Base-by-base conservation (phyloP, 2,797 vertebrate species). In the Tokudaia muenninki region DNA sequence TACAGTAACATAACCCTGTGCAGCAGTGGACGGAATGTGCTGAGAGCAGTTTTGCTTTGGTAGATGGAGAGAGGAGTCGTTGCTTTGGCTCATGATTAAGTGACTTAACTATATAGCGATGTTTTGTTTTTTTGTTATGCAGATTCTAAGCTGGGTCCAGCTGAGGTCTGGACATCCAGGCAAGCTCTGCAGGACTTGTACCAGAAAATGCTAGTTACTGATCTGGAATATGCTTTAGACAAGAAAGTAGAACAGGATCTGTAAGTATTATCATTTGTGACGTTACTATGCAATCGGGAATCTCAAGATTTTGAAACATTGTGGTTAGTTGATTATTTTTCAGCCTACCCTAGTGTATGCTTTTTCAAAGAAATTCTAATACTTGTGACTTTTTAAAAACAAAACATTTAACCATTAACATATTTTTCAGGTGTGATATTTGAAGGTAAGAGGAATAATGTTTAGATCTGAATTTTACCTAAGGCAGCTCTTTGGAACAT, bases 211-310 rank as follows among this genome's bases (percentile, higher is more conserved):
- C 99, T 99, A 97, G 99, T 99, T 96, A 99, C 99, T 0, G 99
- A 99, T 98, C 99, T 99, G 98, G 99, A 99, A 98, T 99, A 99
- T 22, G 99, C 99, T 97, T 98, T 99, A 99, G 99, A 99, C 99
- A 99, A 99, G 99, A 99, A 99, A 98, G 99, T 99, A 98, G 99
- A 99, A 98, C 99, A 99, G 97, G 99, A 99, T 98, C 99, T 99
- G 99, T 99, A 99, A 99, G 99, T 98, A 95, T 95, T 88, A 90
- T 75, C 78, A 4, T 90, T 92, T 78, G 97, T 8, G 75, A 37
- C 93, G 16, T 94, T n/a, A 83, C 50, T 92, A 70, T 94, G 77
- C 97, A 81, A 92, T 37, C 79, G 95, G 90, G 92, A 89, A 47
- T 90, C 59, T 91, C 63, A 74, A 78, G 70, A 74, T 86, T 94